Evolutionary conservation across 2,888 invertebrate species (phyloP), one percentile per base, ranked within the genome.

Genomic region (Byasa hedistus): DNA sequence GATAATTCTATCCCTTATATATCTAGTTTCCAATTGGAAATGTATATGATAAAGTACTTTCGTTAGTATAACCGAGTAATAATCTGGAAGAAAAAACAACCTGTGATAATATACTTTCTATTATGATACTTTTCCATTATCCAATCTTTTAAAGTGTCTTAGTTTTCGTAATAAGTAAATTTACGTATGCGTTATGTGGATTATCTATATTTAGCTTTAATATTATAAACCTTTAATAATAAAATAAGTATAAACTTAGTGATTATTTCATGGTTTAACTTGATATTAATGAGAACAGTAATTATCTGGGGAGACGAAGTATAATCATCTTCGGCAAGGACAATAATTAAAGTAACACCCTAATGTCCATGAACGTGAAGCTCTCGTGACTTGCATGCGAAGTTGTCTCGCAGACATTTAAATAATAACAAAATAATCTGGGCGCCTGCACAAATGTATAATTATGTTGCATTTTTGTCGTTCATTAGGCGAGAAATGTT

Each of bases 331-430:
- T 76, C 80, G 76, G 76, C 76, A 12, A 22, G 74, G 74, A 71
- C 74, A 76, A 76, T 81, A 82, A 85, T 87, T 84, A 86, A 72
- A 72, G 80, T 79, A 79, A 78, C 77, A 62, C 78, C 73, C 77
- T 76, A 75, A 72, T 75, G 76, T 84, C 84, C 82, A 85, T 86
- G 84, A 83, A 86, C 83, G 83, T 80, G 83, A 80, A 78, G 72
- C 68, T 72, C 70, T 73, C 87, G 85, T 84, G 89, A 75, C 63
- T 66, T 55, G 63, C 62, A 66, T 39, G 19, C 24, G 7, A 58
- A 57, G 24, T 27, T 39, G 15, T 32, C 56, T 79, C 77, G 81
- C 81, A 82, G 79, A 81, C 81, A 81, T 84, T 81, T 77, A 79
- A 84, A 86, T 85, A 79, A 77, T 76, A 68, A 71, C 76, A 76